Base-by-base conservation (phyloP, 1,140 invertebrate genomes). In the Eriosoma lanigerum region DNA sequence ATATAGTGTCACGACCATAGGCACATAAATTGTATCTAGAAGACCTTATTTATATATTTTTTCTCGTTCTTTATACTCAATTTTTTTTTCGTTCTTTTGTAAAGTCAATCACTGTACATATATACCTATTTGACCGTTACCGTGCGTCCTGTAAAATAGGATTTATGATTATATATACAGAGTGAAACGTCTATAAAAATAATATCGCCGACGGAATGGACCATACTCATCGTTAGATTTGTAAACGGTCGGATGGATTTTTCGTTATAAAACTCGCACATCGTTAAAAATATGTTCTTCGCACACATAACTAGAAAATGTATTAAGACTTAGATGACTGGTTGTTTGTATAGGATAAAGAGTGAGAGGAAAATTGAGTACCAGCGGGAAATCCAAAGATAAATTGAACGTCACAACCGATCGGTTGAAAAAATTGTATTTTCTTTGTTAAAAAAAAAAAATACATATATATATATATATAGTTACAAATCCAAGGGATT, bases 351-450 rank as follows among this genome's bases (percentile, higher is more conserved):
- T 10, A 1, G 64, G 2, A n/a, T 26, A 0, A 19, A 12, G n/a
- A 9, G 29, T 5, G 21, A 32, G 21, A n/a, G 64, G 21, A 68
- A 68, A 68, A 21, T 68, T 32, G 64, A 46, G 38, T 24, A 38
- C n/a, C 38, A 15, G 12, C 9, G 12, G 38, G 38, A 68, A 68
- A 68, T 46, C 12, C n/a, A 44, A 68, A 68, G 64, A 68, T 68
- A 44, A 68, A 68, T 68, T n/a, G 38, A 46, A 46, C 32, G 32
- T 68, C 38, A 3, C 64, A 21, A n/a, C n/a, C 38, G 0, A 46
- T 68, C 12, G 21, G 21, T 6, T 8, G 13, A 46, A 32, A 46
- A 24, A 46, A n/a, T 52, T 52, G 4, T 52, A 52, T 15, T 12
- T 52, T 8, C 19, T 52, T 52, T n/a, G 44, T 5, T 5, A 44